These are phyloP conservation scores for Salvator merianae DNA, from an alignment of 2,113 vertebrate species.

Conservation along the genomic window DNA sequence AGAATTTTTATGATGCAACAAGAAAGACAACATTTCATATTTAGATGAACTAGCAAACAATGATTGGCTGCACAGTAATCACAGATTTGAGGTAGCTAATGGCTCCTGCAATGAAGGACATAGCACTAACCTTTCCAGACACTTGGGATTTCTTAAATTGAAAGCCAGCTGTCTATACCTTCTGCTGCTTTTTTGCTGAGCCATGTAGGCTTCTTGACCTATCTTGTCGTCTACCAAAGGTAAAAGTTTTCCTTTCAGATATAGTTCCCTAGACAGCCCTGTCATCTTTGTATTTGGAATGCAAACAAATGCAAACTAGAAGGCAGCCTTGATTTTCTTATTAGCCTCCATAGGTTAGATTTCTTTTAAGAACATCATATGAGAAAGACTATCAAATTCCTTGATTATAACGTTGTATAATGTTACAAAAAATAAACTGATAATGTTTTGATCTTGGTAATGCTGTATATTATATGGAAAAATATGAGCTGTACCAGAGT, in stretches of 20 bases:
- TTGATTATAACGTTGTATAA: neutral
- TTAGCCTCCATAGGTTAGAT: accelerated
- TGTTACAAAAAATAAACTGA: neutral
- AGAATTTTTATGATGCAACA: neutral
- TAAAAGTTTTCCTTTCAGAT: constrained; percentile 4
- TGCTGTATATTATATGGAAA: no score
- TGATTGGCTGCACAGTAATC: neutral
- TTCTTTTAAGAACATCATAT: neutral
- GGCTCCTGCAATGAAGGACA: constrained; percentile 1
- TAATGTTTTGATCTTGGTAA: neutral
- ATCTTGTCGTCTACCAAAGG: neutral
- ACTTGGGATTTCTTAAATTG: constrained; percentile 3
- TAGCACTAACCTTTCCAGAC: neutral
- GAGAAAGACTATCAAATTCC: accelerated
- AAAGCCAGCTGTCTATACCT: neutral
- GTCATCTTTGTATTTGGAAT: neutral
- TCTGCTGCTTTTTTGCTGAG: neutral
- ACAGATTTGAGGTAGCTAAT: neutral
- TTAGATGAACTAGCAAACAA: neutral
- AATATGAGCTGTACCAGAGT: no score
- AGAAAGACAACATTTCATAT: neutral
- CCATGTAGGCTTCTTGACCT: neutral
- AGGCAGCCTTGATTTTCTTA: neutral
- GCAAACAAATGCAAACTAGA: neutral
- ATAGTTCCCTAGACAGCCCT: neutral